Evolutionary conservation across 1,140 invertebrate genomes (phyloP), one percentile per base, ranked within the genome.

Genomic region (Steinernema feltiae): DNA sequence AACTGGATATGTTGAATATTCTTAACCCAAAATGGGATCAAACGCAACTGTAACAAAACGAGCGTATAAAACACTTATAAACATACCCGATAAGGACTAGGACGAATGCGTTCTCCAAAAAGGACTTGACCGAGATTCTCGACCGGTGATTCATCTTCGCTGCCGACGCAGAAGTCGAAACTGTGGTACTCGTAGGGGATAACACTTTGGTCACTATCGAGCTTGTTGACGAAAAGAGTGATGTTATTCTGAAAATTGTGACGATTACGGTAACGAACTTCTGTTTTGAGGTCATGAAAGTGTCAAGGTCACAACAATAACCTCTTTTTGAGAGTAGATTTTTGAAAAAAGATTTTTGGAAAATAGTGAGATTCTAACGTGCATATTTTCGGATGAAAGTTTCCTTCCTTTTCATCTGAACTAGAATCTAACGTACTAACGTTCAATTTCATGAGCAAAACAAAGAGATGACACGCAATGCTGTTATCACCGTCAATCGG

Each of bases 71-170:
- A 76, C 24, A n/a, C 27, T 78, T 78, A n/a, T 1, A 27, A 0
- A 78, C 0, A 18, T 18, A 91, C 91, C 86, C 92, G 91, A 81
- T 97, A 98, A 1, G 92, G 92, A 71, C 95, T 97, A 1, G 93
- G 92, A 70, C 93, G 88, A 83, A 99, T 98, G 83, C 97, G 90
- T 88, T 99, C 96, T 48, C 97, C 97, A 89, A 99, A 98, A 0
- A 99, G 92, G 71, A 99, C 94, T 89, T 99, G 97, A 0, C 97
- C 97, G 46, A 98, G 90, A 87, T 99, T 99, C 88, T 99, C 96
- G 1, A 94, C 93, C 2, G 95, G 94, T n/a, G 92, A 92, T 48
- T 89, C 89, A 80, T 92, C 90, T 82, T 91, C 90, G 71, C 88
- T 88, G 1, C 89, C 84, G 41, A 86, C 80, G 88, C 97, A 99